These are phyloP conservation scores for Channallabes apus DNA, from an alignment of 2,797 vertebrate genomes.

Conservation along the genomic window DNA sequence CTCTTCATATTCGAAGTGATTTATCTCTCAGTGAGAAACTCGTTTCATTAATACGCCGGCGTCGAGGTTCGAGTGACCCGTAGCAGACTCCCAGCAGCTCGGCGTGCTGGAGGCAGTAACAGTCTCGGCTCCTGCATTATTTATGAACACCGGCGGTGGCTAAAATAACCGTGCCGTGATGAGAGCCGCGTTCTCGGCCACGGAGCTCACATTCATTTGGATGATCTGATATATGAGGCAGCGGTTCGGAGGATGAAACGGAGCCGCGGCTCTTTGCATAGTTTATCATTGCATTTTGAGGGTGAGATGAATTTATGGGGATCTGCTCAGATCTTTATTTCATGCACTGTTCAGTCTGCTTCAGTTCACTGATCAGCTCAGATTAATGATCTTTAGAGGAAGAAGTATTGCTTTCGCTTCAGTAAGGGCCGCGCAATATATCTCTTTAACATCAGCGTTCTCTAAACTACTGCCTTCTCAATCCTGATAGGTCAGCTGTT, in stretches of 20 bases:
- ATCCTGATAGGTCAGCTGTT: background rate
- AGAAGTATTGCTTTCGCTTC: background rate
- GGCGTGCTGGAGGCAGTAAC: constrained; percentile 58
- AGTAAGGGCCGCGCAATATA: background rate
- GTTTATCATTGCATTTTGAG: background rate
- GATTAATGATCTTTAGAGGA: background rate
- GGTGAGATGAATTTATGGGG: background rate
- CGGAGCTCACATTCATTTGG: constrained; percentile 57
- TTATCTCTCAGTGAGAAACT: constrained; percentile 37
- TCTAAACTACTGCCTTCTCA: background rate
- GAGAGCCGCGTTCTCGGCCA: constrained; percentile 49
- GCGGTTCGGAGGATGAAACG: background rate
- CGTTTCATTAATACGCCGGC: constrained; percentile 48
- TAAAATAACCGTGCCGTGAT: constrained; percentile 59
- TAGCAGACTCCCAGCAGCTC: constrained; percentile 56
- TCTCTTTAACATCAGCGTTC: background rate
- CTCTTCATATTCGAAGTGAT: constrained; percentile 38
- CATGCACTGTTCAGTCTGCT: background rate
- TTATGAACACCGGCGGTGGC: constrained; percentile 52
- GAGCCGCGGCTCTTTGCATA: background rate
- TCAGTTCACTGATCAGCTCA: background rate
- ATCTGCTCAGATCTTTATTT: constrained; percentile 15
- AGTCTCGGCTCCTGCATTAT: constrained; percentile 64
- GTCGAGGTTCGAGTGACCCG: constrained; percentile 55
- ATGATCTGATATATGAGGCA: constrained; percentile 57